Evolutionary conservation across 2,113 vertebrate genomes (phyloP), one percentile per base, ranked within the genome.

Genomic region (Trinectes maculatus): DNA sequence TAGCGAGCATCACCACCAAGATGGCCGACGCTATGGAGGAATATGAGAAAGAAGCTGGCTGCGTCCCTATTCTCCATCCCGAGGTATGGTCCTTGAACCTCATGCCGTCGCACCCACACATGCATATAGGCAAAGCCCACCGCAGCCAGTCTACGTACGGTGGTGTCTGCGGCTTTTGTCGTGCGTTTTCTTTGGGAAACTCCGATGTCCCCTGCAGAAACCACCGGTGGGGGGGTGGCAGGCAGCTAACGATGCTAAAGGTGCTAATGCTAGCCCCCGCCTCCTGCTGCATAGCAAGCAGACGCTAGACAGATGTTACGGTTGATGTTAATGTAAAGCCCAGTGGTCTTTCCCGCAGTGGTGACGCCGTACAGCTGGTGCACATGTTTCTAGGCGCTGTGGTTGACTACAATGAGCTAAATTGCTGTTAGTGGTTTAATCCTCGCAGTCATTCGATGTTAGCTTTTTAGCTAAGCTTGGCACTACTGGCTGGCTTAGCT

Each of bases 11-110:
- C 91, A 91, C 91, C 90, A 94, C 92, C 93, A 98, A 97, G 95
- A 98, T 98, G 96, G 97, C 95, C 83, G 95, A 95, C 91, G 93
- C 93, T 91, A 95, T 96, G 89, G 95, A 95, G 80, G 96, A 96
- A 89, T 96, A 96, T 89, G 96, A 96, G 88, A 93, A 93, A 91
- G 96, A 98, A 80, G 94, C 94, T 91, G 95, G 96, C 47, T 98
- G 96, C 70, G 96, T 96, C 87, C 96, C 96, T 79, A 93, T 98
- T 85, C 95, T 98, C 77, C 96, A 98, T 83, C 93, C 96, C 0
- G 96, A 98, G 96, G 96, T 98, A 92, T 79, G 92, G 15, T 43
- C 37, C 2, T 2, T 2, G 4, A 24, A 24, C 15, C 44, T 6
- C 3, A 8, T 15, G 1, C 31, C 3, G 29, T 37, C 9, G 26